These are phyloP conservation scores for Chrysomela aeneicollis DNA, from an alignment of 2,888 invertebrate genomes.

Conservation along the genomic window DNA sequence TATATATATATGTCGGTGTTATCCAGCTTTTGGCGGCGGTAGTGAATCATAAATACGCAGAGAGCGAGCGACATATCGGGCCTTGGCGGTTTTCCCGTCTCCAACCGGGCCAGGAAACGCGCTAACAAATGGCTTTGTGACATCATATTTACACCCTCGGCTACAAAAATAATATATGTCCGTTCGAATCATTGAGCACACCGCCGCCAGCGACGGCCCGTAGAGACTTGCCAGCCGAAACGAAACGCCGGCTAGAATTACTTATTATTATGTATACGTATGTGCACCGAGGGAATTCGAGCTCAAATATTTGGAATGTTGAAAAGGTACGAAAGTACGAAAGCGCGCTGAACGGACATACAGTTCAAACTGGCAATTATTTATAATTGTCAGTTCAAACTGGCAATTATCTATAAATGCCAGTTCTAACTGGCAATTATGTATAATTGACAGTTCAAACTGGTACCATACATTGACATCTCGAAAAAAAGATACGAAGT, in stretches of 20 bases:
- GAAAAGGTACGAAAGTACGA: too few relatives aligned
- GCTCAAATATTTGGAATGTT: too few relatives aligned
- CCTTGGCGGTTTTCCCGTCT: constrained; percentile 60
- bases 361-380: too few relatives aligned
- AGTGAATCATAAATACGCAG: constrained; percentile 54
- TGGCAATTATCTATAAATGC: too few relatives aligned
- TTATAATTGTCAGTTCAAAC: too few relatives aligned
- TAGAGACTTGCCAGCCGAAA: constrained; percentile 44
- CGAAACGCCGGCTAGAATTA: not conserved
- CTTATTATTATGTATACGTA: not conserved
- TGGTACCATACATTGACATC: too few relatives aligned
- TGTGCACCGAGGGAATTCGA: not conserved
- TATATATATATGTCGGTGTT: constrained; percentile 28
- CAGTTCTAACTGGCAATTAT: too few relatives aligned
- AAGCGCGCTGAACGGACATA: too few relatives aligned
- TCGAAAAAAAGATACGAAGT: too few relatives aligned
- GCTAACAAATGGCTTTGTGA: constrained; percentile 62
- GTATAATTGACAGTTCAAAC: too few relatives aligned
- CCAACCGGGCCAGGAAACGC: constrained; percentile 58
- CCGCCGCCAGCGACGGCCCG: constrained; percentile 51
- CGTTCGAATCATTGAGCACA: constrained; percentile 61
- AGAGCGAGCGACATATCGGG: constrained; percentile 60
- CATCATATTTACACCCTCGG: constrained; percentile 62
- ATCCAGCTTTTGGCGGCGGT: constrained; percentile 28
- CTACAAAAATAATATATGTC: constrained; percentile 63